Percentiles rank a stretch among this genome's conserved stretches.
These are phyloP conservation scores for Vollenhovia emeryi DNA, from an alignment of 1,140 invertebrate genomes.

Conservation along the genomic window DNA sequence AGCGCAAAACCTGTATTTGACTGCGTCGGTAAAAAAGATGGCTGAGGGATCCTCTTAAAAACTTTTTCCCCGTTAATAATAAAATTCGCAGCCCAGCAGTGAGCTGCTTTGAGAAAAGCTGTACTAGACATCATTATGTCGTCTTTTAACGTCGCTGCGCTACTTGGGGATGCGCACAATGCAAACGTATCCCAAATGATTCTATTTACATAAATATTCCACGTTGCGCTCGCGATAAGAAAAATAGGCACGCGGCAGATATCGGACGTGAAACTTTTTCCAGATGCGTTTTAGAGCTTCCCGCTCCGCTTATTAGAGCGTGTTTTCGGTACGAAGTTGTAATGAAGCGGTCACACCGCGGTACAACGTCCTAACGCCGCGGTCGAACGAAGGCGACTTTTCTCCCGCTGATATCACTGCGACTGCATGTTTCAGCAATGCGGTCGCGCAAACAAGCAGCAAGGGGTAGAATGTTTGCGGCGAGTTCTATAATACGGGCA, in stretches of 20 bases:
- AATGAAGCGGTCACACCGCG: constrained; percentile 48
- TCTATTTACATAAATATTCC: not conserved
- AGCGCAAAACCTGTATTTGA: no score
- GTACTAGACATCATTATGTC: no score
- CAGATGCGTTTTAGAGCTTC: not conserved
- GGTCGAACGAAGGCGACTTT: constrained; percentile 59
- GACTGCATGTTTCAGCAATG: constrained; percentile 55
- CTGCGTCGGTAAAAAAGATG: no score
- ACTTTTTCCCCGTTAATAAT: no score
- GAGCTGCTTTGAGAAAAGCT: no score
- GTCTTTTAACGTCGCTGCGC: no score
- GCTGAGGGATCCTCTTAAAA: no score
- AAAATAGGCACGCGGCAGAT: not conserved
- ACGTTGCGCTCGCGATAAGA: not conserved
- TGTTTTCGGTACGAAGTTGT: constrained; percentile 41
- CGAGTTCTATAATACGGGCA: constrained; percentile 60
- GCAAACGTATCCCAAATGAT: not conserved
- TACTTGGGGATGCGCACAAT: no score
- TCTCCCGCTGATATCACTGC: constrained; percentile 39
- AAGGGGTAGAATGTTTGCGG: constrained; percentile 59
- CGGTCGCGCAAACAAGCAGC: constrained; percentile 57
- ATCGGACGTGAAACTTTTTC: constrained; percentile 31
- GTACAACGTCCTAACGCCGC: constrained; percentile 34
- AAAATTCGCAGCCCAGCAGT: no score
- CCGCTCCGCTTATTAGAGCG: not conserved